Evolutionary conservation across 2,888 invertebrate species (phyloP), one percentile per base, ranked within the genome.

Genomic region (Nysson spinosus): DNA sequence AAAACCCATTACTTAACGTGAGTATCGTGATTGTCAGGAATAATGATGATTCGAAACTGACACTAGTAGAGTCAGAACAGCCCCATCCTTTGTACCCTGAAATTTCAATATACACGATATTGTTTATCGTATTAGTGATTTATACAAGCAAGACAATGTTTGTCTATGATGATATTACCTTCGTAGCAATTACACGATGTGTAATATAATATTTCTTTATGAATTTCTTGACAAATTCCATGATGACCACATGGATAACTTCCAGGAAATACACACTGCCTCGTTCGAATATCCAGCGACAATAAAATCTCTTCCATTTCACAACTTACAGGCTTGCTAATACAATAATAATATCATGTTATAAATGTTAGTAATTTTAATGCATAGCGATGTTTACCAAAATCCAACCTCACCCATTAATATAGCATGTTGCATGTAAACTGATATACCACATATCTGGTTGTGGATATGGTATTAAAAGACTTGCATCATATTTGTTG

Each of bases 51-150:
- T 88, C 83, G 17, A 88, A 83, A 51, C 86, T 83, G 9, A 89
- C 90, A 56, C 87, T 80, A 3, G 88, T 83, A 22, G 87, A 88
- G 79, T 91, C 91, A 1, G 88, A 89, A 73, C 91, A 91, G 2
- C 88, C 89, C 89, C 90, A 90, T 11, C 91, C 91, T 78, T 88
- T 87, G 81, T 90, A 90, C 34, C 91, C 91, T 90, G 46, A 52
- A 7, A 9, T 43, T 42, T 17, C 22, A 20, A 55, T 20, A n/a
- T n/a, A 43, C 37, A 47, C n/a, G 19, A 37, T 42, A 6, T 4
- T 4, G 14, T 12, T n/a, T 30, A 4, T 12, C 3, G 3, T 12
- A 35, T 12, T n/a, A 2, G 46, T 22, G 2, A 30, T 2, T 6
- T 9, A 9, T 28, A 7, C 6, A 26, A 14, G n/a, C n/a, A n/a